phyloP scores from a whole-genome alignment of 2,113 vertebrate species.

The Alexandromys fortis region DNA sequence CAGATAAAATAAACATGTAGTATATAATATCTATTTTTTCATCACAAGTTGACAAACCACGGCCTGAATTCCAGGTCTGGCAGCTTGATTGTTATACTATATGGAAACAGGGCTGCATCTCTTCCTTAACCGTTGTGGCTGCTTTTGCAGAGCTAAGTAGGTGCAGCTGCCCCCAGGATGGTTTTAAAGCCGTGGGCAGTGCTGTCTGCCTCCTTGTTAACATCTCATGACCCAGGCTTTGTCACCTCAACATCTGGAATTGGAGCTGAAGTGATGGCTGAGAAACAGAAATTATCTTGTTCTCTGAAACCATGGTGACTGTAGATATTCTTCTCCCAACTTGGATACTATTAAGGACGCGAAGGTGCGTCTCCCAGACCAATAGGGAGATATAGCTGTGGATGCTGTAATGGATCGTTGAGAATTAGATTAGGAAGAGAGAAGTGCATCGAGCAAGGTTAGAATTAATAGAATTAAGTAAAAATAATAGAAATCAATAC shows the following conservation, averaged over 20 bases:
- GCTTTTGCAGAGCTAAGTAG: neutral
- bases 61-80: neutral
- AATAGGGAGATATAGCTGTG: neutral
- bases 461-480: slow-evolving; percentile 29
- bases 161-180: neutral
- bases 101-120: neutral
- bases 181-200: neutral
- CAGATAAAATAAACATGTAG: neutral
- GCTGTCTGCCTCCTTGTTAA: neutral
- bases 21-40: neutral
- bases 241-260: neutral
- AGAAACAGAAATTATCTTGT: neutral
- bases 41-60: neutral
- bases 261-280: neutral
- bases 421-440: slow-evolving; percentile 17
- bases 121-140: neutral
- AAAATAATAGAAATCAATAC: slow-evolving; percentile 45
- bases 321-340: neutral
- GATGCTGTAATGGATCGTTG: neutral
- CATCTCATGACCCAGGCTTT: neutral
- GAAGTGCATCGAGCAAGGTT: slow-evolving; percentile 9
- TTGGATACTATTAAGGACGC: neutral
- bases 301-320: neutral
- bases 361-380: neutral
- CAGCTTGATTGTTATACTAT: neutral